Evolutionary conservation across 1,140 invertebrate species (phyloP).

Genomic region (Drosophila serrata): DNA sequence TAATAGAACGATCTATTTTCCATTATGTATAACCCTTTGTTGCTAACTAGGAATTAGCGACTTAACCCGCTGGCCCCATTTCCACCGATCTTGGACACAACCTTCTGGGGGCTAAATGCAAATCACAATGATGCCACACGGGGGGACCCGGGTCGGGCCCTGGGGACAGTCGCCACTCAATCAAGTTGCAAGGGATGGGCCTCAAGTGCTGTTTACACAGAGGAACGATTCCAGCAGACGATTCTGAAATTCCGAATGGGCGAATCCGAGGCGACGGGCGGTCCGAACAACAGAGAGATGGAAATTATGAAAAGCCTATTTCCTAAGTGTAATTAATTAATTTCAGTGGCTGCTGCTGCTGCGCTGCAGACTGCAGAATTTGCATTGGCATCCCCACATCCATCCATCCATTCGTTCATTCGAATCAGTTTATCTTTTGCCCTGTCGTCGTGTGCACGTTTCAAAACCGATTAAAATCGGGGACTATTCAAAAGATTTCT

Average conservation of each 20-base stretch:
- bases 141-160: slow-evolving; percentile 13
- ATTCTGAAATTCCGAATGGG: slow-evolving; percentile 10
- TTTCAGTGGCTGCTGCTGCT: slow-evolving; percentile 58
- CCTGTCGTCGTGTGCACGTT: slow-evolving; percentile 55
- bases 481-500: not conserved
- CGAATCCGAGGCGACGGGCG: slow-evolving; percentile 4
- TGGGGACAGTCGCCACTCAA: slow-evolving; percentile 24
- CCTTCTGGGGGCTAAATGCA: slow-evolving; percentile 38
- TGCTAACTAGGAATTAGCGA: slow-evolving; percentile 24
- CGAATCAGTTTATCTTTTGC: slow-evolving; percentile 61
- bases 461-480: slow-evolving; percentile 2
- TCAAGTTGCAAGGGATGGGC: slow-evolving; percentile 32
- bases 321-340: slow-evolving; percentile 85
- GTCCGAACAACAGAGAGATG: slow-evolving; percentile 29
- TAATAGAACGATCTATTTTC: slow-evolving; percentile 17
- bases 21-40: slow-evolving; percentile 2
- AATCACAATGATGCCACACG: slow-evolving; percentile 34
- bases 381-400: slow-evolving; percentile 32
- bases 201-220: slow-evolving; percentile 58
- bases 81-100: slow-evolving; percentile 43
- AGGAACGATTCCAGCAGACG: slow-evolving; percentile 17
- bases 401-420: slow-evolving; percentile 6
- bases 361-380: slow-evolving; percentile 33
- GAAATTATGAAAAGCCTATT: slow-evolving; percentile 74
- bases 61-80: slow-evolving; percentile 31